Conservation (phyloP, 2,797 vertebrate species). For the Sebastes taczanowskii region DNA sequence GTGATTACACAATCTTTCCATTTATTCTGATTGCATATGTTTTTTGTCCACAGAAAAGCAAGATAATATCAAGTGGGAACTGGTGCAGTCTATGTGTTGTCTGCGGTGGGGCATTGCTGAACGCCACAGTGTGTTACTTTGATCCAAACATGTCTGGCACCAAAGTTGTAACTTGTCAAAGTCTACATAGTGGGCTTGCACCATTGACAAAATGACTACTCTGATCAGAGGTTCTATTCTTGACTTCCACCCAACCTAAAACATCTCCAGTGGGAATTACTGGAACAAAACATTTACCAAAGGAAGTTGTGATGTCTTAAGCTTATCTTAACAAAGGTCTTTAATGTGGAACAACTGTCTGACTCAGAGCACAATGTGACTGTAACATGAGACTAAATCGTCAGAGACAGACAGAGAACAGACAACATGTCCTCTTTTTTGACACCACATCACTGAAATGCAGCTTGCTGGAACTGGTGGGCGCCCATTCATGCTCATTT, state of each 20-base stretch:
- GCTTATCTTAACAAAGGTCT: neutral
- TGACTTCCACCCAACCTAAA: neutral
- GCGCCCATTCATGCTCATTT: conserved; percentile 52
- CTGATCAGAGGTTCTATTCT: neutral
- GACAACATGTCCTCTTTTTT: neutral
- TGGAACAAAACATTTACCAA: neutral
- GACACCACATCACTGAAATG: conserved; percentile 26
- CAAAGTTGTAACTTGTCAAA: neutral
- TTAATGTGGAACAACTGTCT: neutral
- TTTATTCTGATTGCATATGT: neutral
- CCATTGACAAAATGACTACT: neutral
- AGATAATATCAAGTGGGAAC: neutral
- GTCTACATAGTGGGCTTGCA: neutral
- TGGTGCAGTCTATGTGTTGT: neutral
- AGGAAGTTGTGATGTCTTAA: neutral
- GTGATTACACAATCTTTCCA: neutral
- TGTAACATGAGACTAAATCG: conserved; percentile 20
- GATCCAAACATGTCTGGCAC: neutral
- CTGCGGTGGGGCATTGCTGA: neutral
- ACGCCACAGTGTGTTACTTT: neutral
- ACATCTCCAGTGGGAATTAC: neutral
- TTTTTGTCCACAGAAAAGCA: neutral
- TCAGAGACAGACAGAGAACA: conserved; percentile 6
- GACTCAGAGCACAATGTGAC: neutral
- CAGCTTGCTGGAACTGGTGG: conserved; percentile 18